phyloP scores from a whole-genome alignment of 2,113 vertebrate species.

The Apteryx owenii region DNA sequence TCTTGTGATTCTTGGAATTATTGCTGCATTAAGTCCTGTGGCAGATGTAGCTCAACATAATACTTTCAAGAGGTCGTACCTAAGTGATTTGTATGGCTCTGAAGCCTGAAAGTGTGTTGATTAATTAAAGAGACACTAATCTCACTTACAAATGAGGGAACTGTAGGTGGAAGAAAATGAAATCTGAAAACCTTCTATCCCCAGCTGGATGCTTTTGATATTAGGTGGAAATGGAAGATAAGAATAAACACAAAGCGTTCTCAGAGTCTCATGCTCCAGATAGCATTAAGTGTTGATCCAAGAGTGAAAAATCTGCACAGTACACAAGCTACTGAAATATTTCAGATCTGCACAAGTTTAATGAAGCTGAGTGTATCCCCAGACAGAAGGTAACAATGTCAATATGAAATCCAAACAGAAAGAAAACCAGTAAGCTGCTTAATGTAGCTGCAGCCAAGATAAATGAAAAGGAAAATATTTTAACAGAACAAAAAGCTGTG shows the following conservation, averaged over 20 bases:
- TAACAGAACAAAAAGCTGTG: background rate
- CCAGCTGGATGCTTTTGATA: conserved; percentile 33
- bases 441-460: conserved; percentile 5
- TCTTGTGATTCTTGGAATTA: background rate
- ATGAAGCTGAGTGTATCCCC: conserved; percentile 42
- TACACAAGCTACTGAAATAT: conserved; percentile 27
- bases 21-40: background rate
- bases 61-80: background rate
- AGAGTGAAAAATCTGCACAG: conserved; percentile 53
- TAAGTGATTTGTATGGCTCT: background rate
- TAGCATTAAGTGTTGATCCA: conserved; percentile 48
- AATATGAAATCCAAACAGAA: conserved; percentile 38
- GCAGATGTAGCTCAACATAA: background rate
- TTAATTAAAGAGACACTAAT: conserved; percentile 35
- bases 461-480: conserved; percentile 16
- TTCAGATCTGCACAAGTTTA: conserved; percentile 24
- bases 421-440: conserved; percentile 27
- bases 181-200: background rate
- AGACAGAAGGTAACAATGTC: conserved; percentile 40
- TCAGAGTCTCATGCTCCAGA: conserved; percentile 47
- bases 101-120: background rate
- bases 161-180: background rate
- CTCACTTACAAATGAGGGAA: conserved; percentile 22
- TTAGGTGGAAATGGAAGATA: conserved; percentile 14
- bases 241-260: conserved; percentile 41